A percentile compares a stretch with the other conserved stretches of the same genome.
Evolutionary conservation across 1,140 invertebrate species (phyloP).

Genomic region (Calycopis cecrops): DNA sequence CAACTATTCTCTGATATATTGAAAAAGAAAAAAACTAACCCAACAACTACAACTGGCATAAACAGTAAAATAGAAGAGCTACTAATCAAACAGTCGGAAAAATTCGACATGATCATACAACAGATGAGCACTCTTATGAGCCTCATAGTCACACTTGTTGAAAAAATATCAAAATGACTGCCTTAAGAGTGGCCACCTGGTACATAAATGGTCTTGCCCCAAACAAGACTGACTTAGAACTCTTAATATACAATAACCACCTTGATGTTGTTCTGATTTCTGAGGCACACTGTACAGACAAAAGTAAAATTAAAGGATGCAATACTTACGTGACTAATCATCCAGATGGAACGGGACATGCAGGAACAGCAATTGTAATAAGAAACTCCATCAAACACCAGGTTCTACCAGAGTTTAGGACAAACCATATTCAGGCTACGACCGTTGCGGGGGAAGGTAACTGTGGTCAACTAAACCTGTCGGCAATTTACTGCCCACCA

Average conservation of each 20-base stretch:
- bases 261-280: conserved; percentile 28
- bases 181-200: conserved; percentile 23
- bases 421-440: neutral
- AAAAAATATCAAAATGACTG: conserved; percentile 6
- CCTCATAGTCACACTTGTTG: conserved; percentile 24
- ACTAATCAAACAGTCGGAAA: conserved; percentile 15
- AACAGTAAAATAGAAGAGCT: conserved; percentile 8
- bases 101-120: conserved; percentile 23
- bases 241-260: conserved; percentile 20
- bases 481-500: conserved; percentile 30
- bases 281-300: conserved; percentile 25
- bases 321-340: neutral
- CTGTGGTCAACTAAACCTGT: conserved; percentile 20
- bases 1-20: neutral
- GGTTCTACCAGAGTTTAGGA: neutral
- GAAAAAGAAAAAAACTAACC: neutral
- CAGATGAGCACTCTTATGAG: conserved; percentile 28
- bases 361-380: neutral
- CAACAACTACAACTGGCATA: neutral
- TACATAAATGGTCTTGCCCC: conserved; percentile 25
- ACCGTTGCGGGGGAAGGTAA: conserved; percentile 1
- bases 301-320: conserved; percentile 20
- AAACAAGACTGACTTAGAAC: conserved; percentile 19
- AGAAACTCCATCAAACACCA: neutral
- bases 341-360: neutral